Conservation (phyloP, 2,797 vertebrate species). For the Crenuchus spilurus region DNA sequence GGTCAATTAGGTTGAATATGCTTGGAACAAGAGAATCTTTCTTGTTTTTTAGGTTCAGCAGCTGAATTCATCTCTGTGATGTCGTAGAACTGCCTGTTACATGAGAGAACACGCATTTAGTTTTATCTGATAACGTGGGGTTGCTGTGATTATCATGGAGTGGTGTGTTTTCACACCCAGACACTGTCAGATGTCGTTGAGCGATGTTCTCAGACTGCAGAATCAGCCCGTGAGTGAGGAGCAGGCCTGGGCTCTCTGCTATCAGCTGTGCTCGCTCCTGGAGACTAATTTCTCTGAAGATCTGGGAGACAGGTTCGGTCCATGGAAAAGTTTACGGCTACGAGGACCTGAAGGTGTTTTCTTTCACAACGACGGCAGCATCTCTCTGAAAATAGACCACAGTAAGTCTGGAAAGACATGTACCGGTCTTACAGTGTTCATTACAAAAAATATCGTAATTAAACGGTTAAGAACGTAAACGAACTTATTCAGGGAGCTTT, state of each 20-base stretch:
- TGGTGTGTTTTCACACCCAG: background rate
- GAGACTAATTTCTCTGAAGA: background rate
- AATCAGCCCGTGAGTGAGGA: constrained; percentile 74
- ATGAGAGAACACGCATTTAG: too few relatives aligned
- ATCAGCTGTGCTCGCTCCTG: constrained; percentile 69
- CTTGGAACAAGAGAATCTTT: background rate
- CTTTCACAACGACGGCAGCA: constrained; percentile 67
- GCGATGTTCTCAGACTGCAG: constrained; percentile 66
- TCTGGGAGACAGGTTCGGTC: background rate
- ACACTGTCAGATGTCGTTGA: constrained; percentile 61
- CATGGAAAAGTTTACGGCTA: constrained; percentile 45
- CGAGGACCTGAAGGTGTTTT: constrained; percentile 63
- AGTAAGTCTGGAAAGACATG: constrained; percentile 27
- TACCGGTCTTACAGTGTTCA: too few relatives aligned
- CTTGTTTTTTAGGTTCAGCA: background rate
- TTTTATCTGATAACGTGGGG: background rate
- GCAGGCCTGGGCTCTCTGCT: constrained; percentile 80
- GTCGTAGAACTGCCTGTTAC: background rate
- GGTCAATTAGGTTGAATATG: background rate
- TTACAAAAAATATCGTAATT: too few relatives aligned
- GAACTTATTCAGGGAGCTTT: too few relatives aligned
- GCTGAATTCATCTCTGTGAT: background rate
- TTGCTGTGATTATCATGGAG: constrained; percentile 25
- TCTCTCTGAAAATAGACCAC: constrained; percentile 57
- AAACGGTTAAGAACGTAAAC: too few relatives aligned